These are phyloP conservation scores for Pangasius sanitwongsei DNA, from an alignment of 2,797 vertebrate species.

Conservation along the genomic window DNA sequence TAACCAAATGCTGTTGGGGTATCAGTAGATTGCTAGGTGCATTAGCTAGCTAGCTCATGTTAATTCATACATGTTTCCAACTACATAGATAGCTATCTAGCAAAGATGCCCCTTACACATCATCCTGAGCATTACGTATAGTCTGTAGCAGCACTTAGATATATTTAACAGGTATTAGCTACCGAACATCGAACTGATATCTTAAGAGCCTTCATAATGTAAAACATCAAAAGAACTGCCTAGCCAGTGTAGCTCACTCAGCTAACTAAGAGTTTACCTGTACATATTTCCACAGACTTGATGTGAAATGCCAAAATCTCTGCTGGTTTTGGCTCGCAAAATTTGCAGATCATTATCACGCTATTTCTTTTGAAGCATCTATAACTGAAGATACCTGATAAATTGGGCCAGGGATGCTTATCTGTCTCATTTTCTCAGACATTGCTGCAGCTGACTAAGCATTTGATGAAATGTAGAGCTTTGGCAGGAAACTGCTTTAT, in stretches of 20 bases:
- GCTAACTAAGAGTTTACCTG: background rate
- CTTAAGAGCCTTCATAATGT: background rate
- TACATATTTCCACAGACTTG: no score
- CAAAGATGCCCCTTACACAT: background rate
- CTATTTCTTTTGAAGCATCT: background rate
- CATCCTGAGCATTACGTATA: background rate
- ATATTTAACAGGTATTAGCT: background rate
- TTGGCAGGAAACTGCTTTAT: background rate
- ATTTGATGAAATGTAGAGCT: background rate
- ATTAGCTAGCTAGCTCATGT: background rate
- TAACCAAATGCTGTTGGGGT: background rate
- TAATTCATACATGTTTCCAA: background rate
- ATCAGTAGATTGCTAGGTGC: background rate
- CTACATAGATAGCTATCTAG: background rate
- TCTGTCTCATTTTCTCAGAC: background rate
- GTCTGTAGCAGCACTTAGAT: background rate
- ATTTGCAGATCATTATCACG: background rate
- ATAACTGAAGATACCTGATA: background rate
- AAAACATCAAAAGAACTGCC: background rate
- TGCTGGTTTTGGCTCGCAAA: background rate
- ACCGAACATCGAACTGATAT: background rate
- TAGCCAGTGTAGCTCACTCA: background rate
- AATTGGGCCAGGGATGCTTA: background rate
- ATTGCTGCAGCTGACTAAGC: background rate
- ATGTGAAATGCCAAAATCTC: background rate